Conservation (phyloP, 2,113 vertebrate species). For the Plecotus auritus region DNA sequence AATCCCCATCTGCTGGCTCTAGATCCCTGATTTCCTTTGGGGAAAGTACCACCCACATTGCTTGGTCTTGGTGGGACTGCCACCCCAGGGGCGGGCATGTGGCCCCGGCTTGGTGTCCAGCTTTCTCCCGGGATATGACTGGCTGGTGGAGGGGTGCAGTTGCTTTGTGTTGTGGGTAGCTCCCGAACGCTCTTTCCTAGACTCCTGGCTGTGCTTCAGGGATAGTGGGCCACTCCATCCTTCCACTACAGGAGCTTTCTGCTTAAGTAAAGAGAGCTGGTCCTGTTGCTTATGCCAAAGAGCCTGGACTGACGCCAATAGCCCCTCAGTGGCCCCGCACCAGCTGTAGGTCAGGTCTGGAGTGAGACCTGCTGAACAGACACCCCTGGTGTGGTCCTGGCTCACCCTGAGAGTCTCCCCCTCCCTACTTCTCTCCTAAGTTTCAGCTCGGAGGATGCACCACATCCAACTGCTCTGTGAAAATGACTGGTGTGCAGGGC, state of each 20-base stretch:
- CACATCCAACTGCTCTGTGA: too few species aligned
- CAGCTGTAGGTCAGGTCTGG: neutral
- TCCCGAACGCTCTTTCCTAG: neutral
- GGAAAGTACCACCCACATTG: neutral
- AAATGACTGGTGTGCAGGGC: neutral
- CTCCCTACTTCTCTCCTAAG: neutral
- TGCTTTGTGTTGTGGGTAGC: neutral
- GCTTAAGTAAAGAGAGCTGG: neutral
- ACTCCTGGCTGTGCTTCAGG: neutral
- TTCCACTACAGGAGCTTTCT: neutral
- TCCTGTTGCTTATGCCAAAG: neutral
- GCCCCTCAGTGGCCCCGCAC: too few species aligned
- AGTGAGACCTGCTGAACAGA: neutral
- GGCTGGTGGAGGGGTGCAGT: too few species aligned
- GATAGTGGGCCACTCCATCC: rapidly evolving
- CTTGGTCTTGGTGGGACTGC: neutral
- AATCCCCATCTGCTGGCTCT: neutral
- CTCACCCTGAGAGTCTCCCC: neutral
- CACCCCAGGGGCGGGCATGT: neutral
- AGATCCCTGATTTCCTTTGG: neutral
- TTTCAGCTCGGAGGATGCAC: neutral
- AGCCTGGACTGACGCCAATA: neutral
- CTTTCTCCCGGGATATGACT: neutral
- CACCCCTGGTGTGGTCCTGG: neutral
- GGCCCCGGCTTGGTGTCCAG: neutral